These are phyloP conservation scores for Mohoua ochrocephala DNA, from an alignment of 2,113 vertebrate genomes.

Conservation along the genomic window DNA sequence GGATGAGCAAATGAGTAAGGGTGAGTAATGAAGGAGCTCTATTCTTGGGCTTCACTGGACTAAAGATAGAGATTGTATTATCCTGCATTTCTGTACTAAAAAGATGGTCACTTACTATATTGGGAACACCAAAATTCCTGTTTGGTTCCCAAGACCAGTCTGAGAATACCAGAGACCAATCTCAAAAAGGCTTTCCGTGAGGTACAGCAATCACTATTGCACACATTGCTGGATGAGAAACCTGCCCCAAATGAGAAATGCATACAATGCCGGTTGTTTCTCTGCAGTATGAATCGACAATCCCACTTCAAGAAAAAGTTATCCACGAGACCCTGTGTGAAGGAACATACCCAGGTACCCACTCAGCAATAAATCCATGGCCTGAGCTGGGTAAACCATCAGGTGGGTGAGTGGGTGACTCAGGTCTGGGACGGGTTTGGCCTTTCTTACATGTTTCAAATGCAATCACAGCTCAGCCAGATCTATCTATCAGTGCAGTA, in stretches of 20 bases:
- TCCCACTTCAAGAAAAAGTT: not conserved
- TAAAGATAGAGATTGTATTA: not conserved
- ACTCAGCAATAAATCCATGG: not conserved
- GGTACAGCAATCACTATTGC: not conserved
- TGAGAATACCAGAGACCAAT: not conserved
- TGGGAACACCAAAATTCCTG: not conserved
- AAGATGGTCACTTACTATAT: not conserved
- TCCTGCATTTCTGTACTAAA: not conserved
- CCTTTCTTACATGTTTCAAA: accelerated
- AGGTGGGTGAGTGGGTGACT: not conserved
- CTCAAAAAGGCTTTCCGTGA: not conserved
- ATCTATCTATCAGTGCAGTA: not conserved
- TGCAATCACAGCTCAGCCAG: not conserved
- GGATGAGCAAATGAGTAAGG: not conserved
- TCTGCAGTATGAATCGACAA: not conserved
- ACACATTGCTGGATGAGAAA: not conserved
- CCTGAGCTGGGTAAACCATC: not conserved
- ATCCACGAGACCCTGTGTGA: not conserved
- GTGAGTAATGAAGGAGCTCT: not conserved
- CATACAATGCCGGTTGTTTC: not conserved
- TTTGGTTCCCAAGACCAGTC: not conserved
- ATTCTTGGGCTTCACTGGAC: not conserved
- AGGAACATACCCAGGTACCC: not conserved
- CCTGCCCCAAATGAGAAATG: not conserved
- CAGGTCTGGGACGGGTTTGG: accelerated